These are phyloP conservation scores for Menidia beryllina DNA, from an alignment of 2,113 vertebrate genomes.

Conservation along the genomic window DNA sequence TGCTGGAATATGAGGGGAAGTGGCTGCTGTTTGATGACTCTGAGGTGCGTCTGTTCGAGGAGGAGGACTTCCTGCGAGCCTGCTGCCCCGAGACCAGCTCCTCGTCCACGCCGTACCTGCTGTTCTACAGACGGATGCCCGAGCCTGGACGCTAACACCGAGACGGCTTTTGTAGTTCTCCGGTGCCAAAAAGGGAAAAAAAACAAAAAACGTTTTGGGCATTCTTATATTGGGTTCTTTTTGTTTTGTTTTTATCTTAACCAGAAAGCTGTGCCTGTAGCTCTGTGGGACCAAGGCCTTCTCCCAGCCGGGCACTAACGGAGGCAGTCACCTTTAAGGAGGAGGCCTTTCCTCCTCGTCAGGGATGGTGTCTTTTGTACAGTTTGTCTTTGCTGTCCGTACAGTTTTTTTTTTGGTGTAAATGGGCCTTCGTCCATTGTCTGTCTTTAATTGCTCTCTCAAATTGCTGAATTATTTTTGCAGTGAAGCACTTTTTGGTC, in stretches of 20 bases:
- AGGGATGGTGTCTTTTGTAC: slow-evolving; percentile 4
- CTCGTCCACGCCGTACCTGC: slow-evolving; percentile 94
- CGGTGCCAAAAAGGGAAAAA: slow-evolving; percentile 29
- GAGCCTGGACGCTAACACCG: slow-evolving; percentile 3
- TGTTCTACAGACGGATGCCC: slow-evolving; percentile 90
- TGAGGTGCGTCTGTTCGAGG: slow-evolving; percentile 93
- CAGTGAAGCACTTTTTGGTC: not conserved
- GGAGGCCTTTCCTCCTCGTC: not conserved
- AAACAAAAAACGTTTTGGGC: not conserved
- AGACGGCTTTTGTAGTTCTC: slow-evolving; percentile 9
- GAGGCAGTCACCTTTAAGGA: not conserved
- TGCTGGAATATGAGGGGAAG: slow-evolving; percentile 92
- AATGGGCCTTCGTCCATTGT: slow-evolving; percentile 10
- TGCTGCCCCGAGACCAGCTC: slow-evolving; percentile 90
- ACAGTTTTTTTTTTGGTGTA: not conserved
- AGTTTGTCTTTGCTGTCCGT: slow-evolving; percentile 10
- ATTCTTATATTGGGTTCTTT: not conserved
- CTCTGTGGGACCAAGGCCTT: not conserved
- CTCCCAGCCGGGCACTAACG: not conserved
- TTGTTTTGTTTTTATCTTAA: not conserved
- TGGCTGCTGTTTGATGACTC: slow-evolving; percentile 98
- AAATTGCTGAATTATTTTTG: slow-evolving; percentile 15
- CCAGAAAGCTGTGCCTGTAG: not conserved
- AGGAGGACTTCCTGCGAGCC: slow-evolving; percentile 92
- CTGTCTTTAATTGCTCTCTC: not conserved